Base-by-base conservation (phyloP, 2,888 invertebrate genomes). In the Fabriciana adippe region DNA sequence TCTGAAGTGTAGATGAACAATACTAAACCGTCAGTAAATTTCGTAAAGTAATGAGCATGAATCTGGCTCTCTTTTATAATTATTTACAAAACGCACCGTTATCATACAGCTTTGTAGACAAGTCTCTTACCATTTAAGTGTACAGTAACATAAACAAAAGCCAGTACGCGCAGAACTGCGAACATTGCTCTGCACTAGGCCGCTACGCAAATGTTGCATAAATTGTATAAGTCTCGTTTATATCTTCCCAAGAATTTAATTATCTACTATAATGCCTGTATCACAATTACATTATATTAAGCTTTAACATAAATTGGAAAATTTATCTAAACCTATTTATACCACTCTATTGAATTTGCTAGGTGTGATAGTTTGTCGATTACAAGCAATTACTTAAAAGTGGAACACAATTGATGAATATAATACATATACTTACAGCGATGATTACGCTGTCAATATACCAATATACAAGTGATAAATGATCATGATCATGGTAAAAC, bases 71-170 rank as follows among this genome's bases (percentile, higher is more conserved):
- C 80, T 86, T 78, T 88, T 89, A 90, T 92, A 92, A 91, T 92
- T 91, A 88, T 87, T 84, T 81, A 88, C 90, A 88, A 90, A 92
- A 89, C 87, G 81, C 86, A 84, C 87, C 85, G 88, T 88, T 91
- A 90, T 84, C 84, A 81, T 82, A 76, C 78, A 78, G 81, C 76
- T 77, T 76, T 82, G 81, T 79, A 78, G 81, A 82, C 86, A 80
- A 84, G 82, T 83, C 79, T 83, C 84, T 85, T 86, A 85, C 85
- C 87, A 83, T 89, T 89, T 88, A 86, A 80, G 89, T 83, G 76
- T 79, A 85, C 82, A 86, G 84, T 85, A 83, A 85, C 84, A 87
- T 87, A 89, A 88, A 89, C 84, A 86, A 84, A 83, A 79, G 74
- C 74, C 70, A 75, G 73, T 75, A 78, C 78, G 76, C 64, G 65